Conservation (phyloP, 2,888 invertebrate species). For the Blomia tropicalis region DNA sequence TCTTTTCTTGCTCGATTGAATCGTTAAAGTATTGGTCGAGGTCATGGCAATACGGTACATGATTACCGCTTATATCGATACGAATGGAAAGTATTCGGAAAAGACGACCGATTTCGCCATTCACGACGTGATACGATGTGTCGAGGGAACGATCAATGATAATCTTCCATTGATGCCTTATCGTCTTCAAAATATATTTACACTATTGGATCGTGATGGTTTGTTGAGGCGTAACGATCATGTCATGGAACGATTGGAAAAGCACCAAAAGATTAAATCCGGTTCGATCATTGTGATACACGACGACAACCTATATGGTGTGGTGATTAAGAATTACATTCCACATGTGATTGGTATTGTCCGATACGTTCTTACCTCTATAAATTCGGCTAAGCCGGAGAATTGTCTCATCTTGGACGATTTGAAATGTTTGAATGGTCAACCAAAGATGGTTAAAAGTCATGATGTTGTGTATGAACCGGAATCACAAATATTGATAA, state of each 20-base stretch:
- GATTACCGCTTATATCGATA: neutral
- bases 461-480: neutral
- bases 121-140: neutral
- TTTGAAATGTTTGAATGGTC: neutral
- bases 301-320: neutral
- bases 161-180: neutral
- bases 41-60: neutral
- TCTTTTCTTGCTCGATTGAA: neutral
- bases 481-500: neutral
- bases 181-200: neutral
- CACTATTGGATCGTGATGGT: neutral
- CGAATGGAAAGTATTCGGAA: neutral
- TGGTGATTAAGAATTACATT: neutral
- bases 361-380: neutral
- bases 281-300: neutral
- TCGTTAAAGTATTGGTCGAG: neutral
- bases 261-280: neutral
- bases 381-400: neutral
- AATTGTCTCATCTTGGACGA: neutral
- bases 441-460: neutral
- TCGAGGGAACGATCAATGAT: neutral
- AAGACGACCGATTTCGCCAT: neutral
- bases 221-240: neutral
- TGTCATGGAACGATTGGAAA: neutral
- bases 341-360: neutral